phyloP scores from a whole-genome alignment of 2,888 invertebrate species.

The Chrysopilus asiliformis region DNA sequence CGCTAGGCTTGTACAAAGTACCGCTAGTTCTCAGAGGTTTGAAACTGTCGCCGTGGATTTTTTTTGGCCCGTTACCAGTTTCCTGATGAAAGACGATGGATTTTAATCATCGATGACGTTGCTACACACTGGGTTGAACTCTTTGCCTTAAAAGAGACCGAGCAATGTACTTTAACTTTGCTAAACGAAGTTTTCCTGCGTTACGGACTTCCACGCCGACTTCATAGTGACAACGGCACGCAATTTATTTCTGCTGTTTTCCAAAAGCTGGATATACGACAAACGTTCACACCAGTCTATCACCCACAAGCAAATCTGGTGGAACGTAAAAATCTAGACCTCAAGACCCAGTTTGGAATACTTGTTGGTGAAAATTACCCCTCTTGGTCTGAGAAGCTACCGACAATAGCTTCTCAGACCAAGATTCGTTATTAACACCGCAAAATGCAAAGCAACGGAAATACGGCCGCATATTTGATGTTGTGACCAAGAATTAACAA shows the following conservation, averaged over 20 bases:
- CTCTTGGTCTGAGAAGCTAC: slow-evolving; percentile 21
- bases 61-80: slow-evolving; percentile 20
- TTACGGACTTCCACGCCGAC: slow-evolving; percentile 23
- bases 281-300: slow-evolving; percentile 19
- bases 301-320: slow-evolving; percentile 27
- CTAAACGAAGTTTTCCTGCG: slow-evolving; percentile 25
- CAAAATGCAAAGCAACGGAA: slow-evolving; percentile 24
- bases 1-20: slow-evolving; percentile 21
- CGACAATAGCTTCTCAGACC: too few relatives aligned
- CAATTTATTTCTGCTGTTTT: slow-evolving; percentile 26
- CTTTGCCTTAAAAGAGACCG: slow-evolving; percentile 20
- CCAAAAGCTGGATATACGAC: slow-evolving; percentile 18
- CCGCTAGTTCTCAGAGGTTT: slow-evolving; percentile 16
- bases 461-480: slow-evolving; percentile 22
- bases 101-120: slow-evolving; percentile 21
- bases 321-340: slow-evolving; percentile 15
- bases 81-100: slow-evolving; percentile 18
- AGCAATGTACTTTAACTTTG: slow-evolving; percentile 22
- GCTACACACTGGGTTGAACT: slow-evolving; percentile 21
- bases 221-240: slow-evolving; percentile 26
- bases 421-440: too few relatives aligned
- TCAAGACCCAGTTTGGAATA: slow-evolving; percentile 13
- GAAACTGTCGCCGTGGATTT: slow-evolving; percentile 11
- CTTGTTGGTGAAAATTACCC: slow-evolving; percentile 17
- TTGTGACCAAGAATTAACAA: too few relatives aligned